Conservation (phyloP, 2,113 vertebrate species). For the Scolopax mira region DNA sequence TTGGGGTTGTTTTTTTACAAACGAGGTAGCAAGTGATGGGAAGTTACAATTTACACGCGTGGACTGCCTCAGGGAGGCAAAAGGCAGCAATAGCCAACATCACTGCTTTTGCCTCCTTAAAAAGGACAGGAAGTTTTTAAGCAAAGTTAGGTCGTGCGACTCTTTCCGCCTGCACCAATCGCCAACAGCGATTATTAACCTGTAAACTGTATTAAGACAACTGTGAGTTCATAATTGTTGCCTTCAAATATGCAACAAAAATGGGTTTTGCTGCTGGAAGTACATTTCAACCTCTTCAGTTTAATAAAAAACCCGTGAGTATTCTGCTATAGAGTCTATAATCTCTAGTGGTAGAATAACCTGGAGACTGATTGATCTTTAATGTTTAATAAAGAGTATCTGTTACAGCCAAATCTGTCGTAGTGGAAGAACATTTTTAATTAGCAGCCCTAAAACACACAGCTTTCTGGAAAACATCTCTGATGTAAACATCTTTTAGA, state of each 20-base stretch:
- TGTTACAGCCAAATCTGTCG: slow-evolving; percentile 18
- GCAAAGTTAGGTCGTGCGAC: background rate
- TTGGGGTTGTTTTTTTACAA: background rate
- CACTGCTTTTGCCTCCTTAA: background rate
- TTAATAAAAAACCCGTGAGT: background rate
- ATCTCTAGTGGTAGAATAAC: slow-evolving; percentile 32
- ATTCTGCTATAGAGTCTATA: background rate
- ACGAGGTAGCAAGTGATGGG: background rate
- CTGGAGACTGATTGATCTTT: slow-evolving; percentile 36
- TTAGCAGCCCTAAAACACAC: slow-evolving; percentile 32
- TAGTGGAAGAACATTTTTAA: slow-evolving; percentile 37
- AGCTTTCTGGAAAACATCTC: slow-evolving; percentile 18
- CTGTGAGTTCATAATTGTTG: background rate
- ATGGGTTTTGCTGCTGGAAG: background rate
- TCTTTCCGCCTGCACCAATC: background rate
- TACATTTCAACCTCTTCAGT: background rate
- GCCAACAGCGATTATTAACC: background rate
- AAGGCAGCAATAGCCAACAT: background rate
- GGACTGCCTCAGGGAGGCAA: background rate
- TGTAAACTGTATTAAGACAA: background rate
- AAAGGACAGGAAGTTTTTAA: slow-evolving; percentile 14
- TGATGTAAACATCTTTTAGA: background rate
- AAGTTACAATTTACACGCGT: background rate
- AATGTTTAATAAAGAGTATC: background rate
- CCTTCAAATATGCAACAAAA: background rate